Conservation (phyloP, 2,113 vertebrate species). For the Salvelinus fontinalis region DNA sequence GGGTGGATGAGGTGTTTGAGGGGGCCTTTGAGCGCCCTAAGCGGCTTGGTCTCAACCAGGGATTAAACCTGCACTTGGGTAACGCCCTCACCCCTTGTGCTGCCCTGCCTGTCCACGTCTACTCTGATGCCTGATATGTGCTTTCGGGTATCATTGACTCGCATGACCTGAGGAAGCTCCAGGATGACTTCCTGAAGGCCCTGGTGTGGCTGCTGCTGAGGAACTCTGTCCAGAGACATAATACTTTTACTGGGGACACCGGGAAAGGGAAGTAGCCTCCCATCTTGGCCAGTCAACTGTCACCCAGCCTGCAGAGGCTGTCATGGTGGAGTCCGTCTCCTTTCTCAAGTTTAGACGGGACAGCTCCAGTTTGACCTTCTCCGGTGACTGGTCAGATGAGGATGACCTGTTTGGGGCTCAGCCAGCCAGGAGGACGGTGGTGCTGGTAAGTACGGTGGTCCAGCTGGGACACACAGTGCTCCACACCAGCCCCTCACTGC, state of each 20-base stretch:
- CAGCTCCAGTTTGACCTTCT: conserved; percentile 79
- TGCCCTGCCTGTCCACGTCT: conserved; percentile 83
- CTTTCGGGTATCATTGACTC: conserved; percentile 95
- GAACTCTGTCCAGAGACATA: conserved; percentile 72
- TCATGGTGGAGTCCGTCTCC: conserved; percentile 55
- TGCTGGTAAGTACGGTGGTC: conserved; percentile 72
- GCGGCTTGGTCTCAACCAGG: conserved; percentile 67
- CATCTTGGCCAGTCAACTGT: conserved; percentile 62
- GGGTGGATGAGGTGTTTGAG: conserved; percentile 94
- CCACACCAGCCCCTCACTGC: conserved; percentile 78
- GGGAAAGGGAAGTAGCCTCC: conserved; percentile 66
- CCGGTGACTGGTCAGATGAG: conserved; percentile 90
- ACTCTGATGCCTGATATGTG: conserved; percentile 90
- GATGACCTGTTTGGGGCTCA: conserved; percentile 87
- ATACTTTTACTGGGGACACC: conserved; percentile 52
- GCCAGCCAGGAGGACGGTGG: conserved; percentile 71
- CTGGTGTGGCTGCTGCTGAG: conserved; percentile 90
- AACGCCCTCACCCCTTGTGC: conserved; percentile 89
- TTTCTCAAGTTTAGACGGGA: conserved; percentile 67
- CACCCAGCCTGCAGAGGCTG: conserved; percentile 53
- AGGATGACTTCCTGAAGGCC: conserved; percentile 89
- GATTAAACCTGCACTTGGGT: conserved; percentile 88
- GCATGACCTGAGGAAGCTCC: conserved; percentile 88
- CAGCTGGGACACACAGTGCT: conserved; percentile 54
- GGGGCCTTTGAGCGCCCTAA: conserved; percentile 82